A percentile compares a stretch with the other conserved stretches of the same genome.
Conservation (phyloP, 2,888 invertebrate species). For the Diloba caeruleocephala region DNA sequence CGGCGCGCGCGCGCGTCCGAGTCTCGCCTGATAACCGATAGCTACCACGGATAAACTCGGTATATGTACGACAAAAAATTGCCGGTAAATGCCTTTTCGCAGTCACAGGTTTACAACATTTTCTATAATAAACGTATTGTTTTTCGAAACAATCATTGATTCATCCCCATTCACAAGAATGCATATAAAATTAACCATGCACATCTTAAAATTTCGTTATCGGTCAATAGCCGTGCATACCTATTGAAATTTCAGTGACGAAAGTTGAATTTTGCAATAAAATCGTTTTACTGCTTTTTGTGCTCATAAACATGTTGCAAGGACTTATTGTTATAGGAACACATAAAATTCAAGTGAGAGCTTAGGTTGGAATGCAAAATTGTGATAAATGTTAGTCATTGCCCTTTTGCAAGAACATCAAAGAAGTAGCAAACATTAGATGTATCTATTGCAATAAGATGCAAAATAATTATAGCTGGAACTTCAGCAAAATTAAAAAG, state of each 20-base stretch:
- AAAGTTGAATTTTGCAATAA: conserved; percentile 36
- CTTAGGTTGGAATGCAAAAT: conserved; percentile 1
- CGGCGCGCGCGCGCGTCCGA: conserved; percentile 68
- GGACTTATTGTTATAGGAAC: conserved; percentile 17
- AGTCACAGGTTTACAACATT: conserved; percentile 45
- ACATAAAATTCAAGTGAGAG: conserved; percentile 1
- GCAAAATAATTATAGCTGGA: neutral
- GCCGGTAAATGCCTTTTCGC: conserved; percentile 60
- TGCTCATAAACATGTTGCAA: conserved; percentile 16
- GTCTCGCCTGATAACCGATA: conserved; percentile 82
- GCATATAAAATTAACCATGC: conserved; percentile 44
- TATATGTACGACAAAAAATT: conserved; percentile 69
- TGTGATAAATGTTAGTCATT: neutral
- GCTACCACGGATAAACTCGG: conserved; percentile 72
- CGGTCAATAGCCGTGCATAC: conserved; percentile 21
- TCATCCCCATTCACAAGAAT: conserved; percentile 19
- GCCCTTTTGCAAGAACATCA: neutral
- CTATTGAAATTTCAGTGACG: conserved; percentile 33
- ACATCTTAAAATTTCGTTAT: conserved; percentile 27
- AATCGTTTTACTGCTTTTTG: conserved; percentile 23
- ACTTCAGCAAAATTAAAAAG: neutral
- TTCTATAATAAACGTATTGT: conserved; percentile 33
- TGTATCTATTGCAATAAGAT: neutral
- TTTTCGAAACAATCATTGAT: conserved; percentile 40
- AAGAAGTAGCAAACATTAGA: too few species aligned